A percentile compares a stretch with the other conserved stretches of the same genome.
Evolutionary conservation across 2,113 vertebrate genomes (phyloP).

Genomic region (Amphiprion percula): DNA sequence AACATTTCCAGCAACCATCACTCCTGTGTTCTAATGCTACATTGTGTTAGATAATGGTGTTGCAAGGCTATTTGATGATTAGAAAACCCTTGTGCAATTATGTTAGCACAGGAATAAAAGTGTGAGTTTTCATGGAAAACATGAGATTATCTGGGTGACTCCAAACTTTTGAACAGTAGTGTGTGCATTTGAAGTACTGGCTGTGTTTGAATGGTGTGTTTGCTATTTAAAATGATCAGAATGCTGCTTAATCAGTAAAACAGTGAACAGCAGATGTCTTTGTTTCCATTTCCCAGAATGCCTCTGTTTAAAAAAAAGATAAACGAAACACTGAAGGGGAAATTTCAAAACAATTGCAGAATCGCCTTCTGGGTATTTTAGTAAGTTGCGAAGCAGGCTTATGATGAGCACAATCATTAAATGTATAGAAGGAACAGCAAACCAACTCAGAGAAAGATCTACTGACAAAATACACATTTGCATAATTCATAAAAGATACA

Average conservation of each 20-base stretch:
- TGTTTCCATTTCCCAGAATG: constrained; percentile 7
- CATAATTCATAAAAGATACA: background rate
- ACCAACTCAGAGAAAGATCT: background rate
- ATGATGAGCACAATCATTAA: background rate
- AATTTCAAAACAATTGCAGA: background rate
- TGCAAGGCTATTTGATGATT: too few species aligned
- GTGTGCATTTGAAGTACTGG: background rate
- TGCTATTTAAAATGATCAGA: background rate
- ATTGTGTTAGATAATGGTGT: too few species aligned
- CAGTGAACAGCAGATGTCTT: background rate
- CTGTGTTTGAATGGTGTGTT: background rate
- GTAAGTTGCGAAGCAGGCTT: background rate
- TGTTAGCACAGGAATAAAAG: too few species aligned
- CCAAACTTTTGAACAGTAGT: too few species aligned
- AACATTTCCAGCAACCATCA: too few species aligned
- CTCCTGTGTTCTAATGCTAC: too few species aligned
- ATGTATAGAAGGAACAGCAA: too few species aligned
- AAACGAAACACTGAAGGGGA: background rate
- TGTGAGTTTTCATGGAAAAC: too few species aligned
- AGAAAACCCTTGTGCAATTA: too few species aligned
- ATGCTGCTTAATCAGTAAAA: background rate
- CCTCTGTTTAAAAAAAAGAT: background rate
- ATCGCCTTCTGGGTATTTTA: constrained; percentile 8
- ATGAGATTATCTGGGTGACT: too few species aligned
- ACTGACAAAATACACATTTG: background rate